A percentile compares a stretch with the other conserved stretches of the same genome.
Evolutionary conservation across 2,797 vertebrate genomes (phyloP).

Genomic region (Pseudotriccus pelzelni): DNA sequence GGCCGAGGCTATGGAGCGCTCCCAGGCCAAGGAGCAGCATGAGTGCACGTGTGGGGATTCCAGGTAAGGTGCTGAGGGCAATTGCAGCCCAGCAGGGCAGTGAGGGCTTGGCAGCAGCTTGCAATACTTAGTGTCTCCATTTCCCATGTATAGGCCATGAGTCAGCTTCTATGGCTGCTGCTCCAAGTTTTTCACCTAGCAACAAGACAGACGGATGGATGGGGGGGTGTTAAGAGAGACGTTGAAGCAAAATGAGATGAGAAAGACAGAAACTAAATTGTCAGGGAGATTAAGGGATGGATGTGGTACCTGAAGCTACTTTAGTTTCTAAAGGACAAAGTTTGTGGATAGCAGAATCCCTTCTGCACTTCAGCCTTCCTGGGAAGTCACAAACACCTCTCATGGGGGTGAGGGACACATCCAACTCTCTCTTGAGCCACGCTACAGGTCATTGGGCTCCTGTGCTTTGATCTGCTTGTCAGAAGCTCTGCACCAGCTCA

Average conservation of each 20-base stretch:
- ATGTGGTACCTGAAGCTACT: not conserved
- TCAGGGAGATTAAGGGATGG: not conserved
- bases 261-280: constrained; percentile 42
- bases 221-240: not conserved
- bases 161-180: constrained; percentile 52
- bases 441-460: not conserved
- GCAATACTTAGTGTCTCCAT: not conserved
- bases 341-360: not conserved
- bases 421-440: not conserved
- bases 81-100: not conserved
- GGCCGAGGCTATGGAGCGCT: not conserved
- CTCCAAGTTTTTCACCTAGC: constrained; percentile 62
- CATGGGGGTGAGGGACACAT: not conserved
- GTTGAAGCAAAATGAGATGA: constrained; percentile 12
- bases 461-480: not conserved
- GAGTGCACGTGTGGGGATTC: not conserved
- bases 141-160: constrained; percentile 20
- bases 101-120: not conserved
- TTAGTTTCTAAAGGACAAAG: not conserved
- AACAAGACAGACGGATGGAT: constrained; percentile 46
- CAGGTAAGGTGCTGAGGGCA: not conserved
- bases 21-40: not conserved
- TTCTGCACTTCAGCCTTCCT: not conserved
- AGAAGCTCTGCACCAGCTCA: not conserved
- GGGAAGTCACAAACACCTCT: not conserved